Percentiles rank a stretch among this genome's conserved stretches.
phyloP scores from a whole-genome alignment of 2,797 vertebrate genomes.

The Chaetophractus vellerosus region DNA sequence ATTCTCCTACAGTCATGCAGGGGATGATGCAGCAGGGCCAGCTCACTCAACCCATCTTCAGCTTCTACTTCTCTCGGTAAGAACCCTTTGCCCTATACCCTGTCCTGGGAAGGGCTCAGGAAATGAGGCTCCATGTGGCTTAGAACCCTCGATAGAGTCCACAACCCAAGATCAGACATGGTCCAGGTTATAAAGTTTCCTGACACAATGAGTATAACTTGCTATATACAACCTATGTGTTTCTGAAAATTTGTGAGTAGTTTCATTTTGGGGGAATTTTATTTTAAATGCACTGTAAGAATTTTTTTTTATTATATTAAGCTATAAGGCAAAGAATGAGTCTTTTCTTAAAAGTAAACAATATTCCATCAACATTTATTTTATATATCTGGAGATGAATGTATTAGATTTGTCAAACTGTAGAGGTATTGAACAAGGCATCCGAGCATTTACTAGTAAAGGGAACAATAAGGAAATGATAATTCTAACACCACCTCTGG shows the following conservation, averaged over 20 bases:
- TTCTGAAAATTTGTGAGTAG: not conserved
- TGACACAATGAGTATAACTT: not conserved
- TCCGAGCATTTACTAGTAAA: not conserved
- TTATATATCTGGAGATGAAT: not conserved
- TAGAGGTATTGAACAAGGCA: not conserved
- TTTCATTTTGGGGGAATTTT: not conserved
- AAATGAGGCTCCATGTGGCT: not conserved
- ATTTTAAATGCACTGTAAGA: constrained; percentile 15
- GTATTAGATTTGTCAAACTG: not conserved
- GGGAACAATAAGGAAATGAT: not conserved
- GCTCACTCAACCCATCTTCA: constrained; percentile 89
- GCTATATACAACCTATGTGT: not conserved
- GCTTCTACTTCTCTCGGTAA: constrained; percentile 92
- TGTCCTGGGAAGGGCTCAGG: not conserved
- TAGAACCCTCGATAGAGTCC: no score
- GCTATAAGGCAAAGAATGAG: not conserved
- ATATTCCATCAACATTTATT: not conserved
- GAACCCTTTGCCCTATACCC: fast-evolving
- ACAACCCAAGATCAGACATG: not conserved
- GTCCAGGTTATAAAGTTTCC: not conserved
- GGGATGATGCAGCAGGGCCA: constrained; percentile 88
- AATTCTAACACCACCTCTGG: not conserved
- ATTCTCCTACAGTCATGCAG: constrained; percentile 85
- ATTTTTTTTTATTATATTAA: constrained; percentile 8
- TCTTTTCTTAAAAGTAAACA: not conserved